Conservation (phyloP, 2,888 invertebrate species). For the Thereva nobilitata region DNA sequence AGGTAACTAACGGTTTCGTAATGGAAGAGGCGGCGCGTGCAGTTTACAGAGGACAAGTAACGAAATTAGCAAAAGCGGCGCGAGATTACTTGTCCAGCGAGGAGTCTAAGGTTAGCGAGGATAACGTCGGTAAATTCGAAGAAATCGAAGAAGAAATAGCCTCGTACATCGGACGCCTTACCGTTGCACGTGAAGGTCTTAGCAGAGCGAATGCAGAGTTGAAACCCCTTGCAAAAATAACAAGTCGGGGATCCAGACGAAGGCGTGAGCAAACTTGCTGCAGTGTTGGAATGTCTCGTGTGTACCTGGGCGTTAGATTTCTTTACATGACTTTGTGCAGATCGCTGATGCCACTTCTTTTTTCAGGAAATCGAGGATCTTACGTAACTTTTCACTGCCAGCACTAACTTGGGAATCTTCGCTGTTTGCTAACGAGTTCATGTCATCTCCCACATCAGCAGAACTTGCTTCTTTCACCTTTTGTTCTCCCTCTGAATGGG, state of each 20-base stretch:
- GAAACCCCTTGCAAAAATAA: not conserved
- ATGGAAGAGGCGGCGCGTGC: not conserved
- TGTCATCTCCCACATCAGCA: no score
- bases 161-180: not conserved
- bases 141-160: conserved; percentile 9
- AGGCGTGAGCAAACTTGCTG: not conserved
- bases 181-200: not conserved
- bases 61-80: not conserved
- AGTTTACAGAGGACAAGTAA: not conserved
- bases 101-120: not conserved
- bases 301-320: no score
- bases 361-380: no score
- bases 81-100: not conserved
- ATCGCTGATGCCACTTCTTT: no score
- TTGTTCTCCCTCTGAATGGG: no score
- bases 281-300: no score
- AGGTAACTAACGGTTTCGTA: no score
- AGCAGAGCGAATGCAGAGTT: not conserved
- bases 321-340: no score
- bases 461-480: no score
- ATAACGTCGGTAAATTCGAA: not conserved
- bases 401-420: no score
- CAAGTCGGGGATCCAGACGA: not conserved
- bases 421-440: no score
- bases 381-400: no score